Base-by-base conservation (phyloP, 2,797 vertebrate species). In the Telmatherina bonti region DNA sequence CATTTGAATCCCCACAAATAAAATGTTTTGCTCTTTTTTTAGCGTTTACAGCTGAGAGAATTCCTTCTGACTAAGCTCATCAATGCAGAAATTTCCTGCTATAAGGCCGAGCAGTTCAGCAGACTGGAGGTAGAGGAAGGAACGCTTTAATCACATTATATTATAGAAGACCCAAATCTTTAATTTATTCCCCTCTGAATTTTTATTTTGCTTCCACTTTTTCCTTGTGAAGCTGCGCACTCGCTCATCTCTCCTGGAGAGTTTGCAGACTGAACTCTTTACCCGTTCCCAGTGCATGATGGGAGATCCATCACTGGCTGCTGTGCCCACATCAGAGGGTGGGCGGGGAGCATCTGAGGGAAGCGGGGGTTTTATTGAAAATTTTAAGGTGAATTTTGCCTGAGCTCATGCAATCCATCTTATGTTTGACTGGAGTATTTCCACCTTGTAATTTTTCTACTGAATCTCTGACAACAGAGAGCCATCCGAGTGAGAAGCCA, bases 401-500 rank as follows among this genome's bases (percentile, higher is more conserved):
- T 43, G 7, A 62, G 29, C 9, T 18, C 58, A 10, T 45, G 5
- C 69, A 31, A 74, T 5, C 15, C 4, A n/a, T 29, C 1, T 5
- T 0, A 1, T 29, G 5, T 13, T 36, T 67, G 20, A 56, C 6
- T 67, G 58, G 1, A 26, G 5, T 18, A 0, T n/a, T 65, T 62
- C 72, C 1, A 31, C 16, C 36, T 27, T 1, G 20, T 0, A 8
- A 51, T 53, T 33, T 16, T 22, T 26, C 5, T 24, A 38, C 18
- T 64, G 29, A n/a, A 36, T 62, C 15, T 82, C 13, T 47, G 47
- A 54, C 24, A 31, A 68, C 3, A 97, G 96, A 94, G 96, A 83
- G 96, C 96, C 82, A 97, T 97, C 78, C 88, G 96, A 81, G 96
- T 96, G 52, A 91, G 96, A 67, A 97, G 96, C 85, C 96, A 97